Evolutionary conservation across 2,888 invertebrate genomes (phyloP).

Genomic region (Geophilus truncorum): DNA sequence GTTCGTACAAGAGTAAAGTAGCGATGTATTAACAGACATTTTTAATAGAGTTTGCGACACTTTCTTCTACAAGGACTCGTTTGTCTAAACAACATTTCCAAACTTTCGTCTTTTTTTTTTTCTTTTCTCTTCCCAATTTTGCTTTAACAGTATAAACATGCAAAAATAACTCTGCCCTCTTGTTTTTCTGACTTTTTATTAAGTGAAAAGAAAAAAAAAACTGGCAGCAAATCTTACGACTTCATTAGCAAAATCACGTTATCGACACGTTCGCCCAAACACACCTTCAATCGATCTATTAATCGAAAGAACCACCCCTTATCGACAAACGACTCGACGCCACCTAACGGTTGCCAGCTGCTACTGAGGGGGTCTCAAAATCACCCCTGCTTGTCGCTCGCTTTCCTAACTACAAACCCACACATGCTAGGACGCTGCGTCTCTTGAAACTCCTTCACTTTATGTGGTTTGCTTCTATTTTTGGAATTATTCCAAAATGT

Average conservation of each 20-base stretch:
- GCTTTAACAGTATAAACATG: not conserved
- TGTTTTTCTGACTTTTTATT: not conserved
- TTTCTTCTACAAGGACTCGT: no score
- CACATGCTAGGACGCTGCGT: not conserved
- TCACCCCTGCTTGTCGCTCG: not conserved
- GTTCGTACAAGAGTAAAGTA: no score
- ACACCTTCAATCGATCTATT: conserved; percentile 12
- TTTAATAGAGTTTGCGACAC: no score
- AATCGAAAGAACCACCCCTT: conserved; percentile 15
- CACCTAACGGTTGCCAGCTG: conserved; percentile 1
- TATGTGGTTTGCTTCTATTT: not conserved
- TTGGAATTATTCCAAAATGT: not conserved
- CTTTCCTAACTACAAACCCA: not conserved
- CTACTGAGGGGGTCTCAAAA: not conserved
- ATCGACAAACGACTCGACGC: conserved; percentile 1
- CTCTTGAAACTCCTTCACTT: not conserved
- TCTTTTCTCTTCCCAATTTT: no score
- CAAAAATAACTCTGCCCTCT: not conserved
- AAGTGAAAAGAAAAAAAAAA: not conserved
- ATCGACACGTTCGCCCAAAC: conserved; percentile 11
- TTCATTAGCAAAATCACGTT: conserved; percentile 16
- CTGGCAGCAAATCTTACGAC: conserved; percentile 1
- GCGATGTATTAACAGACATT: no score
- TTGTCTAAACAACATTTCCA: no score
- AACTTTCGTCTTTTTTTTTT: no score